phyloP scores from a whole-genome alignment of 1,140 invertebrate species.

The Babylonia areolata region DNA sequence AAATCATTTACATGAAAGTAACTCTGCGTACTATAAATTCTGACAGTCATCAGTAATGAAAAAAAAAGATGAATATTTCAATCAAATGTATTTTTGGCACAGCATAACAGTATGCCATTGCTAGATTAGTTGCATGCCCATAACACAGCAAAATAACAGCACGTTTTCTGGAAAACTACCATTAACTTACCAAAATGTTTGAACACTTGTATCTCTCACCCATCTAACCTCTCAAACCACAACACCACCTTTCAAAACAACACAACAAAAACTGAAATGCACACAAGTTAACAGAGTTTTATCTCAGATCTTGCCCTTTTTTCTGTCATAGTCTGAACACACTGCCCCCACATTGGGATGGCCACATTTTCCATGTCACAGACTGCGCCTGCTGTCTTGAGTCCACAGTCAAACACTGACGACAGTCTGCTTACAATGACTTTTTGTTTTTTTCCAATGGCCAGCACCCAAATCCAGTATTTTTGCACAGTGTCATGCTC shows the following conservation, averaged over 20 bases:
- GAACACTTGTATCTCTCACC: no score
- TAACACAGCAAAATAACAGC: no score
- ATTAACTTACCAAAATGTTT: no score
- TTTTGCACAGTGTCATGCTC: background rate
- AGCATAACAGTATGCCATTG: no score
- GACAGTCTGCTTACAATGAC: background rate
- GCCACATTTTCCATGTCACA: background rate
- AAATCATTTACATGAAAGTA: no score
- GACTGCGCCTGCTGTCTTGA: background rate
- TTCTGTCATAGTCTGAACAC: background rate
- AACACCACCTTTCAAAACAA: background rate
- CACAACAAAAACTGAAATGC: background rate
- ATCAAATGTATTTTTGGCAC: no score
- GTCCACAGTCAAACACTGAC: background rate
- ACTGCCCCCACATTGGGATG: background rate
- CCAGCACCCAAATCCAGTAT: background rate
- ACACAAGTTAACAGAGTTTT: background rate
- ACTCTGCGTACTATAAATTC: no score
- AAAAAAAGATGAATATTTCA: no score
- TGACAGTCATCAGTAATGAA: no score
- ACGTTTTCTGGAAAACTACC: no score
- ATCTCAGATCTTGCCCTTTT: background rate
- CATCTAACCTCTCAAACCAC: background rate
- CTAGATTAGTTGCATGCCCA: no score
- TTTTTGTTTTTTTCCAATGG: background rate